A percentile compares a stretch with the other conserved stretches of the same genome.
Conservation (phyloP, 2,113 vertebrate species). For the Pollimyrus isidori region DNA sequence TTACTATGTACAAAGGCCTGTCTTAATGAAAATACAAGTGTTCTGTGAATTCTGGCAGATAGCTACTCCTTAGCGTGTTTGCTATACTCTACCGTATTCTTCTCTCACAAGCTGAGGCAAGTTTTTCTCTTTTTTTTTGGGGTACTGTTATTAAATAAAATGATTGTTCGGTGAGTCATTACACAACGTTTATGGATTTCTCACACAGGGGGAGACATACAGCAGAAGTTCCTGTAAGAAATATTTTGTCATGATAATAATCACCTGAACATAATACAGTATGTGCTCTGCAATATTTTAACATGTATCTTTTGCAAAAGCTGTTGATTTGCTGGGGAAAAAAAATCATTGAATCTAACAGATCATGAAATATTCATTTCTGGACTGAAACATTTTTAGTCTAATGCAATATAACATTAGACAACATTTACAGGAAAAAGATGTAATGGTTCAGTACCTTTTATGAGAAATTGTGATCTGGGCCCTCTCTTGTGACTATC, state of each 20-base stretch:
- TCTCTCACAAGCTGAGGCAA: neutral
- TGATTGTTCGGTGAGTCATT: neutral
- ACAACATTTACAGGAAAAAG: neutral
- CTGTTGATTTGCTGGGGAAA: neutral
- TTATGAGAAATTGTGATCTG: neutral
- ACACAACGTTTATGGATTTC: neutral
- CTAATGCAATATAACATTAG: neutral
- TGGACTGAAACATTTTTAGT: neutral
- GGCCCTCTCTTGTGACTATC: neutral
- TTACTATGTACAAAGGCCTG: constrained; percentile 60
- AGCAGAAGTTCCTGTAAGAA: neutral
- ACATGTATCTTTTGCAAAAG: neutral
- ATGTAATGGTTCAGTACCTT: neutral
- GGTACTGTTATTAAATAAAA: neutral
- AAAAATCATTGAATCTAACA: neutral
- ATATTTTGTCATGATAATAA: too few species aligned
- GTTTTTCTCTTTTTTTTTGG: constrained; percentile 14
- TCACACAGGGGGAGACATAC: neutral
- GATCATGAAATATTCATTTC: neutral
- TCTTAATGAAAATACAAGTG: constrained; percentile 58
- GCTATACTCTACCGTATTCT: constrained; percentile 46
- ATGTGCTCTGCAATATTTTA: neutral
- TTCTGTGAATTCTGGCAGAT: constrained; percentile 54
- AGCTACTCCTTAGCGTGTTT: constrained; percentile 54
- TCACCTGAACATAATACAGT: neutral